Base-by-base conservation (phyloP, 2,888 invertebrate species). In the Schizotus pectinicornis region DNA sequence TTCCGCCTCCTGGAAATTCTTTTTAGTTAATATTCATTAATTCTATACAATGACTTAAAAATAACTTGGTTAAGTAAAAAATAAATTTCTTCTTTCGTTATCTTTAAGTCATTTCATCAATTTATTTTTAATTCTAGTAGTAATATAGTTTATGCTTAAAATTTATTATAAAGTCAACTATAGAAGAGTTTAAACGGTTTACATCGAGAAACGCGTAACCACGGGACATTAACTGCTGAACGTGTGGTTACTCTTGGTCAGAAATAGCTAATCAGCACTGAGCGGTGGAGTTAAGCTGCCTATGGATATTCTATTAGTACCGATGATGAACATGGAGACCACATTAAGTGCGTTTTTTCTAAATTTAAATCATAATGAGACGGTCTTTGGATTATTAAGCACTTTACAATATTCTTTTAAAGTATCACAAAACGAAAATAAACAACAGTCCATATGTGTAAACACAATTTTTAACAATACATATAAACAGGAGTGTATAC, bases 401-500 rank as follows among this genome's bases (percentile, higher is more conserved):
- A 59, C 55, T 59, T 59, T 56, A 59, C 59, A 59, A 36, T 36
- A 31, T 36, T 43, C 43, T 32, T 30, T 37, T 38, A 48, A 57
- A 35, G 35, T 49, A 67, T 67, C 64, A 70, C 65, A 71, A 70
- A 69, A 68, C 67, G 63, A 69, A 68, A 68, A 67, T 69, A 68
- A 74, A 75, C 70, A 76, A 77, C 75, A 76, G 74, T 76, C 75
- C 76, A 74, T 72, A 69, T 69, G 70, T 74, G 69, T 71, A 70
- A 76, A 76, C 74, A 71, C 70, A 75, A 74, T 74, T 68, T 57
- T 57, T 73, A 77, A 77, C 75, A 76, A 75, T 75, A 75, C 69
- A 74, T 68, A 73, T 75, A 74, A 75, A 75, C 74, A 75, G 74
- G 74, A 74, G 73, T 75, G 75, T 75, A 74, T 74, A 74, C 72